A percentile compares a stretch with the other conserved stretches of the same genome.
Conservation (phyloP, 1,140 invertebrate species). For the Zelostemma sp. region DNA sequence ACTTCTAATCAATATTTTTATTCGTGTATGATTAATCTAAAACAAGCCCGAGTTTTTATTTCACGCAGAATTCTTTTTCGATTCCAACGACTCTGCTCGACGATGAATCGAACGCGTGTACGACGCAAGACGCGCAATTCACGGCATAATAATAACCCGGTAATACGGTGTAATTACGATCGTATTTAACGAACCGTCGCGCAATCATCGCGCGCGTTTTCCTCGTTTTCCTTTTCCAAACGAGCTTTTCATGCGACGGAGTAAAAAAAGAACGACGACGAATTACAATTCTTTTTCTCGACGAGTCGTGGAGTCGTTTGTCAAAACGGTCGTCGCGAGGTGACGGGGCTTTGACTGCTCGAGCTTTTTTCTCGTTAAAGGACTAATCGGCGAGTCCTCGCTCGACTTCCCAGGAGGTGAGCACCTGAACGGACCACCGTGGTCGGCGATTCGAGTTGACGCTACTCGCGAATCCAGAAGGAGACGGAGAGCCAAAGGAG, state of each 20-base stretch:
- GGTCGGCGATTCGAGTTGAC: constrained; percentile 35
- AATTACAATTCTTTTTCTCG: not conserved
- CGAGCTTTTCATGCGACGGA: not conserved
- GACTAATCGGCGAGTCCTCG: constrained; percentile 41
- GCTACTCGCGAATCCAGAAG: not conserved
- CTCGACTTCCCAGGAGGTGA: constrained; percentile 16
- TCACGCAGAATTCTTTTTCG: too few species aligned
- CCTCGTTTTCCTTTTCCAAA: not conserved
- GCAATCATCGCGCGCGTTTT: constrained; percentile 1
- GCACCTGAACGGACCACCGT: constrained; percentile 26
- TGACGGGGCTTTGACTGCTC: constrained; percentile 17
- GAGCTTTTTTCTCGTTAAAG: constrained; percentile 35
- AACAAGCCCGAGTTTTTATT: too few species aligned
- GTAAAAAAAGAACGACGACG: not conserved
- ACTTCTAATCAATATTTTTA: too few species aligned
- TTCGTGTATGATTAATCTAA: too few species aligned
- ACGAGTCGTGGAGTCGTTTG: not conserved
- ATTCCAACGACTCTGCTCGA: too few species aligned
- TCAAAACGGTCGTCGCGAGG: constrained; percentile 4
- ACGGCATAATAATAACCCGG: not conserved
- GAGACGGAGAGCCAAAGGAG: constrained; percentile 16
- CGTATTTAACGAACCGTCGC: not conserved
- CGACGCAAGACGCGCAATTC: not conserved
- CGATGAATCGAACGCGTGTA: too few species aligned
- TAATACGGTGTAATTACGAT: not conserved